phyloP scores from a whole-genome alignment of 2,113 vertebrate species.

The Zeus faber region DNA sequence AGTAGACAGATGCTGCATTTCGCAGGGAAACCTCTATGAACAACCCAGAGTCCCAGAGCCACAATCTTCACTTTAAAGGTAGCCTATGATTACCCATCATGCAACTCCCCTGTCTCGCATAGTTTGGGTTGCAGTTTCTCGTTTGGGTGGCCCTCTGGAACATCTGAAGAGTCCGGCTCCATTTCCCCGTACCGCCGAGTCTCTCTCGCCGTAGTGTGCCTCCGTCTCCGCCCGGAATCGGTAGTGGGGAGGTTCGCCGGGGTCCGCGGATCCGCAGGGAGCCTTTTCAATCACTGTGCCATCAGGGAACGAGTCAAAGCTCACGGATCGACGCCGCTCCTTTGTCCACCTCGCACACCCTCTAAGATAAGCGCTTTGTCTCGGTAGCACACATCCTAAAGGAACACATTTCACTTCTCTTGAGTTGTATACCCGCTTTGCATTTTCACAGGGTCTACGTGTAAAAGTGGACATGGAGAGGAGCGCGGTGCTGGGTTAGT shows the following conservation, averaged over 20 bases:
- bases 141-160: no score
- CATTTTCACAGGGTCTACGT: constrained; percentile 31
- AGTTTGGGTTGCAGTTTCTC: no score
- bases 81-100: no score
- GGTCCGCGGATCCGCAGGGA: constrained; percentile 31
- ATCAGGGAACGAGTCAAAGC: constrained; percentile 29
- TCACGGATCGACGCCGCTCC: constrained; percentile 15
- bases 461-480: no score
- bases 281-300: constrained; percentile 37
- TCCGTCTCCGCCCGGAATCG: no score
- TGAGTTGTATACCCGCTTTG: constrained; percentile 28
- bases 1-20: constrained; percentile 33
- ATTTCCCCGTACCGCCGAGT: no score
- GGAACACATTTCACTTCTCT: constrained; percentile 25
- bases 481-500: constrained; percentile 39
- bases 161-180: no score
- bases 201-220: no score
- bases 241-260: no score
- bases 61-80: constrained; percentile 20
- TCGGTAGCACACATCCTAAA: constrained; percentile 33
- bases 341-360: constrained; percentile 15
- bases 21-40: constrained; percentile 24
- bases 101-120: no score
- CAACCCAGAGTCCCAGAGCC: constrained; percentile 19
- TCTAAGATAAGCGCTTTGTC: constrained; percentile 36